Evolutionary conservation across 2,113 vertebrate genomes (phyloP), one percentile per base, ranked within the genome.

Genomic region (Syngnathus scovelli): DNA sequence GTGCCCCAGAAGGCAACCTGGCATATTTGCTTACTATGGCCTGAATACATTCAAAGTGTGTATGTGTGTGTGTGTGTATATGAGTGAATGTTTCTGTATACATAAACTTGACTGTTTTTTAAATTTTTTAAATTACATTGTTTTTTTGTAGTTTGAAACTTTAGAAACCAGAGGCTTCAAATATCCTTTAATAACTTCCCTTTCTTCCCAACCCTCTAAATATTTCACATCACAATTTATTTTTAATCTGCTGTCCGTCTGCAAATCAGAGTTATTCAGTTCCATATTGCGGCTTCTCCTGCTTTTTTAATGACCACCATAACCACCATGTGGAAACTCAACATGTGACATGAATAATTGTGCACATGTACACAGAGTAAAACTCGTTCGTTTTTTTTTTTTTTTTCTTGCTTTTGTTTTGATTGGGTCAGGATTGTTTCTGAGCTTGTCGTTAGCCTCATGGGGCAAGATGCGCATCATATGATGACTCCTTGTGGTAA

Each of bases 181-280:
- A 84, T 70, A 81, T 79, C 73, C 81, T 64, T 72, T 88, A 89
- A 90, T 87, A 85, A 85, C 64, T 62, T 3, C 18, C 38, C 16
- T 5, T 7, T 75, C 67, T 69, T 83, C 62, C 74, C 88, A 86
- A 89, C 64, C 69, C 83, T 63, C 71, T 89, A 86, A 91, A 91
- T 90, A 90, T 91, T 92, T 91, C 84, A 91, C 5, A 78, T 87
- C 81, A 76, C 86, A 87, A 89, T 91, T 90, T 89, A 89, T 89
- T 81, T 91, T 86, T 89, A 83, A 89, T 90, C 88, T 58, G 68
- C 76, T 64, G 78, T 80, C 84, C 61, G 78, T 81, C 84, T 88
- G 85, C 77, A 87, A 89, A 88, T 86, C 78, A 67, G 69, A 87
- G 76, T 70, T 83, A 87, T 85, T 84, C 86, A 77, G 86, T 89